Evolutionary conservation across 2,113 vertebrate species (phyloP).

Genomic region (Dipodomys merriami): DNA sequence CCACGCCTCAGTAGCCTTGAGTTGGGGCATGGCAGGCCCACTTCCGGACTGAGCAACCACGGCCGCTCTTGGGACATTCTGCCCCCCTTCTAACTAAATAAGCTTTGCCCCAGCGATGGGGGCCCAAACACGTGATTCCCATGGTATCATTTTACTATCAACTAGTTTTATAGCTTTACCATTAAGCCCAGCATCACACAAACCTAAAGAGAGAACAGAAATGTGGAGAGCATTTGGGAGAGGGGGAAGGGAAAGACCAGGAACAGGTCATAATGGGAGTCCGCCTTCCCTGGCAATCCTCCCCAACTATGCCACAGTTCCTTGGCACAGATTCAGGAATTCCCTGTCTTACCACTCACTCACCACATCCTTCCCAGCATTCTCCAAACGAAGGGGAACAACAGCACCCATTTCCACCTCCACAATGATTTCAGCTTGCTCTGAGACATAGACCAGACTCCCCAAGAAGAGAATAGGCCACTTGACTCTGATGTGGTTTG

Average conservation of each 20-base stretch:
- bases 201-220: not conserved
- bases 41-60: conserved; percentile 31
- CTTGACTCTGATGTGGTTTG: conserved; percentile 30
- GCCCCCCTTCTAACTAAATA: not conserved
- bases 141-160: not conserved
- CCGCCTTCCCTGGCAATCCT: not conserved
- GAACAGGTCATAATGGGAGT: not conserved
- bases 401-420: conserved; percentile 48
- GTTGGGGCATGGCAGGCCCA: not conserved
- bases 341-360: conserved; percentile 14
- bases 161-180: not conserved
- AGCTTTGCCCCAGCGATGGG: not conserved
- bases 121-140: not conserved
- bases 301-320: not conserved
- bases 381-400: conserved; percentile 39
- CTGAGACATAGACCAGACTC: conserved; percentile 47
- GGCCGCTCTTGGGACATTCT: not conserved
- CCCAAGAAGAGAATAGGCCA: not conserved
- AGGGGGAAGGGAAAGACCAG: not conserved
- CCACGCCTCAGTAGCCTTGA: not conserved
- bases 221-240: not conserved
- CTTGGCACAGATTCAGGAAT: conserved; percentile 37
- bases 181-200: not conserved
- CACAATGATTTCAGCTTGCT: conserved; percentile 50
- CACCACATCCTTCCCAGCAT: conserved; percentile 61